phyloP scores from a whole-genome alignment of 2,113 vertebrate genomes.

The Amphilophus citrinellus region DNA sequence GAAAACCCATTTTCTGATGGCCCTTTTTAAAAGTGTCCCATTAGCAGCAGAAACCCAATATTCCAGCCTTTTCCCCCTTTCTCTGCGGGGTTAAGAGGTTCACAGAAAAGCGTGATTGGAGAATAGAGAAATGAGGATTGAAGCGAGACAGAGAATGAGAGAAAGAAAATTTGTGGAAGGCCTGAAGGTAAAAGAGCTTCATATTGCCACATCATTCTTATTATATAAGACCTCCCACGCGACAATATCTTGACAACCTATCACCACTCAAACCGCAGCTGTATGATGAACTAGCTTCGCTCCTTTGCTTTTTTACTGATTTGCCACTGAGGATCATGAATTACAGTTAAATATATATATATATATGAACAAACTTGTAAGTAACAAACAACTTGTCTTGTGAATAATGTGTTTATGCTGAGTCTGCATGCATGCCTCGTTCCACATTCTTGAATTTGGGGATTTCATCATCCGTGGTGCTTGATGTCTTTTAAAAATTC shows the following conservation, averaged over 20 bases:
- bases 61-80: slow-evolving; percentile 33
- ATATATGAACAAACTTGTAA: neutral
- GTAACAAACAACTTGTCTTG: neutral
- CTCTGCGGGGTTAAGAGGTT: slow-evolving; percentile 60
- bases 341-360: neutral
- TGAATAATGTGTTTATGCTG: neutral
- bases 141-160: slow-evolving; percentile 4
- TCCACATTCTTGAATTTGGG: neutral
- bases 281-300: neutral
- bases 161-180: slow-evolving; percentile 7
- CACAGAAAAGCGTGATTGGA: slow-evolving; percentile 50
- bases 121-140: slow-evolving; percentile 29
- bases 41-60: slow-evolving; percentile 69
- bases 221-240: neutral
- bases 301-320: slow-evolving; percentile 26
- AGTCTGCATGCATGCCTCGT: slow-evolving; percentile 8
- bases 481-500: slow-evolving; percentile 5
- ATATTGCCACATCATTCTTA: slow-evolving; percentile 30
- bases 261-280: neutral
- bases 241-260: slow-evolving; percentile 1
- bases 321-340: neutral
- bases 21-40: slow-evolving; percentile 55
- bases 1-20: slow-evolving; percentile 52
- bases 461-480: neutral
- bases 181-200: slow-evolving; percentile 14